Conservation (phyloP, 2,113 vertebrate genomes). For the Aplodontia rufa region DNA sequence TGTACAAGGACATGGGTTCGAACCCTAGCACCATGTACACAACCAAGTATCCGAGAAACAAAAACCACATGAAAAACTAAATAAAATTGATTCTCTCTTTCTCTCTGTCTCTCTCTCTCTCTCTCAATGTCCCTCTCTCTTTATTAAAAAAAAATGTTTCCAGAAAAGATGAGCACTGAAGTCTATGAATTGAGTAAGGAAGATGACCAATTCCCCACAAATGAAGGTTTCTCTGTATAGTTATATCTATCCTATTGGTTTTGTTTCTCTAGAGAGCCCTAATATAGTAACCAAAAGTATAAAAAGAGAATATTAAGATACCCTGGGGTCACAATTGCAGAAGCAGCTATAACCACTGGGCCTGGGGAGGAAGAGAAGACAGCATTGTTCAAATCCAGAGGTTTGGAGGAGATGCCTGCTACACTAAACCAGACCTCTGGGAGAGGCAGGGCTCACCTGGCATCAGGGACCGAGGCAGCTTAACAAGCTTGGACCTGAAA, state of each 20-base stretch:
- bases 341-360: not conserved
- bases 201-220: not conserved
- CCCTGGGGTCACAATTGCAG: not conserved
- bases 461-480: rapidly evolving
- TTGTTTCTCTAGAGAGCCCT: not conserved
- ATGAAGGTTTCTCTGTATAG: not conserved
- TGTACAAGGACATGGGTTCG: too few species aligned
- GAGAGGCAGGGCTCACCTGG: not conserved
- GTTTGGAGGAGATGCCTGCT: not conserved
- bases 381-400: not conserved
- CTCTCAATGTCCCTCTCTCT: too few species aligned
- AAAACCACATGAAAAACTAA: too few species aligned
- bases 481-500: not conserved
- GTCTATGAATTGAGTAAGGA: not conserved
- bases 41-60: too few species aligned
- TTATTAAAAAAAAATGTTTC: not conserved
- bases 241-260: not conserved
- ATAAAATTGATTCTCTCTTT: too few species aligned
- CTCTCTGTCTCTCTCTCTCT: too few species aligned
- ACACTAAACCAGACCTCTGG: not conserved
- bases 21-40: too few species aligned
- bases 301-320: not conserved
- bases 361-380: not conserved
- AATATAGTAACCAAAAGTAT: not conserved
- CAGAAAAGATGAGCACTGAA: not conserved